A percentile compares a stretch with the other conserved stretches of the same genome.
Evolutionary conservation across 2,113 vertebrate species (phyloP).

Genomic region (Onychostruthus taczanowskii): DNA sequence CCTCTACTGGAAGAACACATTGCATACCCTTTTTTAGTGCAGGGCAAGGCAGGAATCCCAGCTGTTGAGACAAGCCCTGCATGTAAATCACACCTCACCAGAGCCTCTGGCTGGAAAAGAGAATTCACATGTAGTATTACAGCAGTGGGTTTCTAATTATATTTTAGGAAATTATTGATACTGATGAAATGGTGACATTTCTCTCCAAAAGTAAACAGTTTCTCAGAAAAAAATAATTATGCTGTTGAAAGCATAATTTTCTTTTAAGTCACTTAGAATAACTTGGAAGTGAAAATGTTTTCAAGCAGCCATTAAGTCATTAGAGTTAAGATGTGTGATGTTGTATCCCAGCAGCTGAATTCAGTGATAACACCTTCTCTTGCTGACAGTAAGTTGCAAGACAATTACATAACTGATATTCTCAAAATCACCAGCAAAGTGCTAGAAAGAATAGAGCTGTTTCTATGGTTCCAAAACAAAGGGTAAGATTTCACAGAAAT

Average conservation of each 20-base stretch:
- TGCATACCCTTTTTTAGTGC: not conserved
- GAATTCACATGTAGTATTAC: not conserved
- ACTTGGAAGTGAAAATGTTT: not conserved
- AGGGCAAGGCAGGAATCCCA: not conserved
- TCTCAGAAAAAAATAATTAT: not conserved
- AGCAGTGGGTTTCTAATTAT: not conserved
- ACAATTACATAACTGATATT: not conserved
- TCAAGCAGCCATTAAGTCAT: not conserved
- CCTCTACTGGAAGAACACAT: not conserved
- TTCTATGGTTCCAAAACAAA: not conserved
- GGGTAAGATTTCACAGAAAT: not conserved
- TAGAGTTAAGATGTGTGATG: not conserved
- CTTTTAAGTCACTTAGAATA: not conserved
- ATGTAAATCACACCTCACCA: not conserved
- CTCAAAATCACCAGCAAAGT: not conserved
- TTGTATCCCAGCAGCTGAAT: not conserved
- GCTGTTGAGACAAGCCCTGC: not conserved
- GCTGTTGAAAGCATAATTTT: not conserved
- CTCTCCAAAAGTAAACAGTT: not conserved
- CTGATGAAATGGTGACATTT: not conserved
- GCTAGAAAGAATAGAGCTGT: not conserved
- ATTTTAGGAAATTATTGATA: not conserved
- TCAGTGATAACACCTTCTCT: not conserved
- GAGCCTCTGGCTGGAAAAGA: not conserved
- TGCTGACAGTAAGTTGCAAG: not conserved